These are phyloP conservation scores for Drosophila histrio DNA, from an alignment of 2,888 invertebrate species.

Conservation along the genomic window DNA sequence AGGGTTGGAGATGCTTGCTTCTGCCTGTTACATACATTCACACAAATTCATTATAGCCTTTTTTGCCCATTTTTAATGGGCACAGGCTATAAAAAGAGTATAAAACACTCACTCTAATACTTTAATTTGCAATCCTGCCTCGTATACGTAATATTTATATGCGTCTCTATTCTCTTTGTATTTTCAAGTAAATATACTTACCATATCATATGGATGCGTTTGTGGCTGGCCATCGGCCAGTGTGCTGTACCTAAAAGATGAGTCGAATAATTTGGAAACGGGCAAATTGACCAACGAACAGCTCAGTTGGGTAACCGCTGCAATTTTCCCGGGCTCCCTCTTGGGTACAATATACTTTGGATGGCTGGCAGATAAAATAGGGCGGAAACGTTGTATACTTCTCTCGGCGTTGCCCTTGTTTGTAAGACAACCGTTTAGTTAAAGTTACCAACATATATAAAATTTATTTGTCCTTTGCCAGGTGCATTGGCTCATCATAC, in stretches of 20 bases:
- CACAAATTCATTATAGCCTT: too few relatives aligned
- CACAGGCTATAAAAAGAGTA: too few relatives aligned
- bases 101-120: too few relatives aligned
- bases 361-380: constrained; percentile 16
- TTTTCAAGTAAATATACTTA: constrained; percentile 8
- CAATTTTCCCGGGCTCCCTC: constrained; percentile 6
- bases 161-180: not conserved
- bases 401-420: constrained; percentile 1
- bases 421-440: too few relatives aligned
- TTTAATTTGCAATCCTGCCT: too few relatives aligned
- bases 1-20: too few relatives aligned
- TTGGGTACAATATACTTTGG: constrained; percentile 10
- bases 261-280: not conserved
- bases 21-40: too few relatives aligned
- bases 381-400: constrained; percentile 17
- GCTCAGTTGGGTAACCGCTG: constrained; percentile 7
- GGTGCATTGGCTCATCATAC: constrained; percentile 52
- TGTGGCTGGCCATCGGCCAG: constrained; percentile 18
- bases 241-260: constrained; percentile 26
- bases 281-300: constrained; percentile 3
- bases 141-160: not conserved
- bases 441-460: too few relatives aligned
- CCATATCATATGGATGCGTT: constrained; percentile 17
- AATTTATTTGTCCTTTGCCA: not conserved
- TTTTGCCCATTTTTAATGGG: too few relatives aligned